Evolutionary conservation across 1,140 invertebrate species (phyloP).

Genomic region (Oscheius sp.): DNA sequence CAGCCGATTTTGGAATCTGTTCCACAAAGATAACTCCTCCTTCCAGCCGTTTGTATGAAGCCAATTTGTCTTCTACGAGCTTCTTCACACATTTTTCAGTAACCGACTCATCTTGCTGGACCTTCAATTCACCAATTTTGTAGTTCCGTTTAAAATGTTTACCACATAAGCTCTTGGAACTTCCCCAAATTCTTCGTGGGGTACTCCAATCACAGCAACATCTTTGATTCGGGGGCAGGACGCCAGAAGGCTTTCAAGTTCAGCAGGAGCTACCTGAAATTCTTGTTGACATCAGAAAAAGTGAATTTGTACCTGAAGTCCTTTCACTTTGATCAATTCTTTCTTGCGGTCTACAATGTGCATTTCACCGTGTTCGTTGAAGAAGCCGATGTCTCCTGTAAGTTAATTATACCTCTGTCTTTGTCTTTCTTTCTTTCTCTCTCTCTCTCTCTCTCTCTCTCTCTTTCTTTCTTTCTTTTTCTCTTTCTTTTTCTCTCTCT

Average conservation of each 20-base stretch:
- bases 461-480: no score
- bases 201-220: constrained; percentile 75
- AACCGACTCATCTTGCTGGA: constrained; percentile 1
- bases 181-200: constrained; percentile 72
- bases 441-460: no score
- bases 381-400: constrained; percentile 74
- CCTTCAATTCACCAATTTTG: constrained; percentile 28
- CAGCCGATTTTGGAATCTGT: constrained; percentile 72
- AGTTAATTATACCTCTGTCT: neutral
- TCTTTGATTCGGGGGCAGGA: constrained; percentile 72
- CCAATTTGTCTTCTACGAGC: constrained; percentile 15
- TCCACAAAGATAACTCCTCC: constrained; percentile 71
- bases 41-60: constrained; percentile 51
- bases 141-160: neutral
- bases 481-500: no score
- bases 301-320: neutral
- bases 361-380: constrained; percentile 68
- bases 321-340: constrained; percentile 79
- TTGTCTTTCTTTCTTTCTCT: neutral
- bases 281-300: constrained; percentile 64
- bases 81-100: constrained; percentile 18
- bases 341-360: constrained; percentile 79
- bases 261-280: constrained; percentile 71
- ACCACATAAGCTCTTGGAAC: constrained; percentile 74
- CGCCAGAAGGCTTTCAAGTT: constrained; percentile 76